phyloP scores from a whole-genome alignment of 2,797 vertebrate species.

The Rhinatrema bivittatum region DNA sequence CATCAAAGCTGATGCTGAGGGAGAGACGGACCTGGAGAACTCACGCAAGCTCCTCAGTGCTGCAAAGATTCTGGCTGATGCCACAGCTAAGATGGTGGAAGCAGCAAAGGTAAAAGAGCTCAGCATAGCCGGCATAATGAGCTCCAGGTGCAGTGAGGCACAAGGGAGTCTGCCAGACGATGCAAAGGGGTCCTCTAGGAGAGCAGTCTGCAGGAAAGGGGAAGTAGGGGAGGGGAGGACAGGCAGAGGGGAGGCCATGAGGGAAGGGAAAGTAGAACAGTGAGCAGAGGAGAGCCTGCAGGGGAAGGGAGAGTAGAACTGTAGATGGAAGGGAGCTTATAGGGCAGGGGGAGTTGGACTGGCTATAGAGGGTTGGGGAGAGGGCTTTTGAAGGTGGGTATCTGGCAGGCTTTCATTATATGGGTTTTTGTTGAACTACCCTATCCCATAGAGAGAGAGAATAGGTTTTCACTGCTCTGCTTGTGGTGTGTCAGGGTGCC shows the following conservation, averaged over 20 bases:
- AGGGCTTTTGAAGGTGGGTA: not conserved
- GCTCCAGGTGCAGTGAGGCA: not conserved
- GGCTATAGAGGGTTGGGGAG: not conserved
- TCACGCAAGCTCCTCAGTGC: constrained; percentile 91
- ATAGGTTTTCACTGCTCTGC: too few relatives aligned
- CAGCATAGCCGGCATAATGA: too few relatives aligned
- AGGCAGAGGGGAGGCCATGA: not conserved
- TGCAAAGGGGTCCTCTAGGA: rapidly evolving
- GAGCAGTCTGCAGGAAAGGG: rapidly evolving
- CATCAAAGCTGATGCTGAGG: constrained; percentile 93
- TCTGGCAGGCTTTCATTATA: rapidly evolving
- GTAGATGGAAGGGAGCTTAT: too few relatives aligned
- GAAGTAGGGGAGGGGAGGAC: too few relatives aligned
- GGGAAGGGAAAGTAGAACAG: not conserved
- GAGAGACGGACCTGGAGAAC: constrained; percentile 89
- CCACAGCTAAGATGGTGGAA: constrained; percentile 96
- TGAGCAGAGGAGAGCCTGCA: not conserved
- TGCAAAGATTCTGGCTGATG: constrained; percentile 89
- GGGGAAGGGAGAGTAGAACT: too few relatives aligned
- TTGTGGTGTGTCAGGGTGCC: too few relatives aligned
- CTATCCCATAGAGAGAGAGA: too few relatives aligned
- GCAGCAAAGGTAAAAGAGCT: constrained; percentile 83
- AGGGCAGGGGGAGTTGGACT: rapidly evolving
- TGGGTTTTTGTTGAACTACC: too few relatives aligned
- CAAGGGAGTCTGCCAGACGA: not conserved